A percentile compares a stretch with the other conserved stretches of the same genome.
Evolutionary conservation across 1,140 invertebrate genomes (phyloP).

Genomic region (Ostrea edulis): DNA sequence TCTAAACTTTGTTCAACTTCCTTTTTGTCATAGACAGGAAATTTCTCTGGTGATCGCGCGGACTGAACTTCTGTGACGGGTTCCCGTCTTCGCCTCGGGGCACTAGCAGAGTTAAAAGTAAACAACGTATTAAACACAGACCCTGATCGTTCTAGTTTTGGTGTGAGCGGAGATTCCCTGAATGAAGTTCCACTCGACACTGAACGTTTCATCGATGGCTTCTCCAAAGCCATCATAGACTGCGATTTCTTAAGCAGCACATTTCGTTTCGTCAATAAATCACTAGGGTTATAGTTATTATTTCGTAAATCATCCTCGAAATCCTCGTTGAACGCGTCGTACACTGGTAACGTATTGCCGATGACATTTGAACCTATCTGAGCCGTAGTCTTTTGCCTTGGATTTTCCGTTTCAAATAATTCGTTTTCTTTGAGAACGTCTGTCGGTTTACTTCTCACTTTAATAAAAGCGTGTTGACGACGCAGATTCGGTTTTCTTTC

Average conservation of each 20-base stretch:
- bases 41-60: slow-evolving; percentile 21
- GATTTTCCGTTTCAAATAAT: background rate
- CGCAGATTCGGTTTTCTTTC: background rate
- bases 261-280: slow-evolving; percentile 36
- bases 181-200: slow-evolving; percentile 36
- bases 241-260: slow-evolving; percentile 29
- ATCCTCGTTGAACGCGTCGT: background rate
- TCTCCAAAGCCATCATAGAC: slow-evolving; percentile 35
- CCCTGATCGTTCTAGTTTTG: background rate
- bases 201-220: slow-evolving; percentile 24
- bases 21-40: slow-evolving; percentile 44
- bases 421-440: background rate
- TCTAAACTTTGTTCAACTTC: slow-evolving; percentile 42
- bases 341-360: slow-evolving; percentile 1
- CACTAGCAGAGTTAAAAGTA: slow-evolving; percentile 11
- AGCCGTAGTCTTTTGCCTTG: background rate
- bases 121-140: background rate
- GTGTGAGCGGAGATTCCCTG: slow-evolving; percentile 6
- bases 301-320: slow-evolving; percentile 34
- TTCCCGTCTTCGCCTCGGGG: background rate
- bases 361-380: slow-evolving; percentile 3
- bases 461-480: slow-evolving; percentile 31
- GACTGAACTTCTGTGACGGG: slow-evolving; percentile 23
- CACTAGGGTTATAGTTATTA: slow-evolving; percentile 31
- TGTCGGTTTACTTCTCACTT: background rate